These are phyloP conservation scores for Theocolax elegans DNA, from an alignment of 1,140 invertebrate species.

Conservation along the genomic window DNA sequence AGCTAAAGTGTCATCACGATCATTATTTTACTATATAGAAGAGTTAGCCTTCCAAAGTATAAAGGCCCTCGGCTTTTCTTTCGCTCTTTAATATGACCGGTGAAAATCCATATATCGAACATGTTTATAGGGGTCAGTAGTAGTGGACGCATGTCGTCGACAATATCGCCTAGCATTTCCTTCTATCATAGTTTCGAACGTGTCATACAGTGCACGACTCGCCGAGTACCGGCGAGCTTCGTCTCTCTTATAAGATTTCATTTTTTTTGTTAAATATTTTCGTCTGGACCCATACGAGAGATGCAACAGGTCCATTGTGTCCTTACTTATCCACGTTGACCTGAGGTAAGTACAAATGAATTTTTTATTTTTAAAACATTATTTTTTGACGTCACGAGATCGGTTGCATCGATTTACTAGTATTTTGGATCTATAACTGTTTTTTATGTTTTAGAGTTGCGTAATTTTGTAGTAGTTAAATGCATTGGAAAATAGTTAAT, in stretches of 20 bases:
- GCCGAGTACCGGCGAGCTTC: not conserved
- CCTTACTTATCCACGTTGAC: not conserved
- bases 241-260: not conserved
- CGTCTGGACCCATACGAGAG: not conserved
- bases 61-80: too few species aligned
- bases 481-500: too few species aligned
- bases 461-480: too few species aligned
- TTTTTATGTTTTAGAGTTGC: too few species aligned
- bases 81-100: constrained; percentile 16
- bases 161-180: not conserved
- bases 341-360: constrained; percentile 35
- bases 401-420: too few species aligned
- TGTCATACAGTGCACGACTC: constrained; percentile 14
- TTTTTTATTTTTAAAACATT: too few species aligned
- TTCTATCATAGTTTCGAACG: constrained; percentile 10
- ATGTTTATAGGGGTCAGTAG: constrained; percentile 60
- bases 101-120: constrained; percentile 62
- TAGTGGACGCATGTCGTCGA: constrained; percentile 37
- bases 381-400: too few species aligned
- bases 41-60: too few species aligned
- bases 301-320: constrained; percentile 20
- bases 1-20: too few species aligned
- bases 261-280: not conserved
- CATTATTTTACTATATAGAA: too few species aligned
- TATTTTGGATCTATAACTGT: too few species aligned